Evolutionary conservation across 2,113 vertebrate species (phyloP), one percentile per base, ranked within the genome.

Genomic region (Engystomops pustulosus): DNA sequence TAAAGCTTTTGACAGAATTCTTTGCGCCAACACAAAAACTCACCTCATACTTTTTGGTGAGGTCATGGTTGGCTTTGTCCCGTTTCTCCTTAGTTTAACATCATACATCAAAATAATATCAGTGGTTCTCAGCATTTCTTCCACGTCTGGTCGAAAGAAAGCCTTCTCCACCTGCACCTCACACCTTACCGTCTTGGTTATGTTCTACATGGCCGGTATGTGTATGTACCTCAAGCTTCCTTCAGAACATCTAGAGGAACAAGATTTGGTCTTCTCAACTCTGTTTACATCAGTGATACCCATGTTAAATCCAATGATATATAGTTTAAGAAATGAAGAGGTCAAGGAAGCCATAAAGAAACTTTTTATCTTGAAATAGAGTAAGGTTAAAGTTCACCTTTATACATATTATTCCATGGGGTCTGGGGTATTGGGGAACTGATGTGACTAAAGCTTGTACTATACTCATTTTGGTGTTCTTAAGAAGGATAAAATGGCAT

Each of bases 71-170:
- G 75, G 75, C 1, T 9, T 78, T 32, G 20, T 34, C 18, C 75
- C 51, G 18, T 76, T 76, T 76, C 14, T 76, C 11, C 7, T 79
- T 27, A 58, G 67, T 12, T 60, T 83, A 23, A n/a, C 62, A 20
- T 74, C 80, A 49, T 80, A 80, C 41, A 30, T 80, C 7, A 80
- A 80, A 49, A 80, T 80, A 45, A 80, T 80, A 32, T 41, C 1
- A 4, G 23, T 67, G 9, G 27, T 80, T 32, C 15, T 67, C 38
- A 14, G 3, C 1, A 80, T 80, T 67, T 17, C 41, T 17, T 47
- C 78, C 10, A 34, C 18, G 32, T 32, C 14, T 49, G 78, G 78
- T 12, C 27, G 41, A 67, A 47, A 41, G 27, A 80, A 80, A 80
- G 58, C 25, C 17, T 80, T 80, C 38, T 80, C 78, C 58, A 80